Evolutionary conservation across 2,888 invertebrate genomes (phyloP).

Genomic region (Encarsia formosa): DNA sequence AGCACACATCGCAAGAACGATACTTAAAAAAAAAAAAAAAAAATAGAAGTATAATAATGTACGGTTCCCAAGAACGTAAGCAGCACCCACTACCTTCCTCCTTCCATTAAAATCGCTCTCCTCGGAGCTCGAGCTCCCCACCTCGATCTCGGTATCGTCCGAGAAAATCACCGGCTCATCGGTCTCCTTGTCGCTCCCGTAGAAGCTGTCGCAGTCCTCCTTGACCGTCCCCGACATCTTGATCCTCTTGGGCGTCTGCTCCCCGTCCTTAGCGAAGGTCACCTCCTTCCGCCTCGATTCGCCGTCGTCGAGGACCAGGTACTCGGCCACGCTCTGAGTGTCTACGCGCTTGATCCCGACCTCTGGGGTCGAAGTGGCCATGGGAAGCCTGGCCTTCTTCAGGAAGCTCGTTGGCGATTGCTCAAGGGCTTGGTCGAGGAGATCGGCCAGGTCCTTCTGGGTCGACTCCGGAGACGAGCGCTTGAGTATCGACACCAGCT

Average conservation of each 20-base stretch:
- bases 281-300: constrained; percentile 39
- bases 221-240: constrained; percentile 31
- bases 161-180: constrained; percentile 61
- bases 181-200: constrained; percentile 60
- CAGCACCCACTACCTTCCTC: too few relatives aligned
- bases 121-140: constrained; percentile 50
- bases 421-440: constrained; percentile 18
- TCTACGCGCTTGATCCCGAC: constrained; percentile 35
- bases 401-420: constrained; percentile 15
- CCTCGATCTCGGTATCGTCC: constrained; percentile 57
- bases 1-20: too few relatives aligned
- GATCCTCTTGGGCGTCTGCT: not conserved
- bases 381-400: not conserved
- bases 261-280: constrained; percentile 7
- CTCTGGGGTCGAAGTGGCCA: constrained; percentile 8
- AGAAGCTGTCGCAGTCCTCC: constrained; percentile 58
- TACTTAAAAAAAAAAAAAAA: too few relatives aligned
- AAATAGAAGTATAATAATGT: too few relatives aligned
- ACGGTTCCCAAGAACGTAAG: too few relatives aligned
- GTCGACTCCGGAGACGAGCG: constrained; percentile 1
- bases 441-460: constrained; percentile 5
- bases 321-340: constrained; percentile 42
- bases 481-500: constrained; percentile 15
- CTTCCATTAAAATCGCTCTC: constrained; percentile 44
- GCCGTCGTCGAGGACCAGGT: constrained; percentile 44